Evolutionary conservation across 2,888 invertebrate species (phyloP), one percentile per base, ranked within the genome.

Genomic region (Willowsia nigromaculata): DNA sequence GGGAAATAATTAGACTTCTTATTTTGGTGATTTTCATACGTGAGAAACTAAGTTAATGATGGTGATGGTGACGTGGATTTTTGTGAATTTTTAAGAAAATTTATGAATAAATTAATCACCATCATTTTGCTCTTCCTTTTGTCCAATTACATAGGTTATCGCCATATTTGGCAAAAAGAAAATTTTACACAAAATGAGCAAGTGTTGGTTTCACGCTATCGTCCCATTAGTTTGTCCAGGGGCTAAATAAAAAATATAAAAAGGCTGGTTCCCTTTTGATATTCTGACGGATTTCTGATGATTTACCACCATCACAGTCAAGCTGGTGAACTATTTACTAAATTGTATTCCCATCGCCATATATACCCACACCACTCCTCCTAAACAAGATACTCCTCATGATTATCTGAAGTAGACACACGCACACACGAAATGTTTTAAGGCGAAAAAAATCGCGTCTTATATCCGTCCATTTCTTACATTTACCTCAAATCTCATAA

Each of bases 71-170:
- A 13, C 15, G n/a, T 74, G 13, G n/a, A n/a, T n/a, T n/a, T 74
- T 25, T 50, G 18, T n/a, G 22, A 50, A 53, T 53, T 76, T 47
- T 47, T n/a, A 27, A 18, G 30, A 82, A 62, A 62, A 62, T 65
- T 81, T 81, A 65, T 82, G 82, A 82, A 82, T 82, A 65, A 82
- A 65, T 82, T 65, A 82, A 82, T 82, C 82, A n/a, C 65, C 59
- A 56, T 80, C 37, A 82, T 33, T 18, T 37, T 50, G 15, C 3
- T 33, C 13, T 27, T 76, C n/a, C 27, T 47, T 27, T 74, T 74
- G 0, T 43, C 25, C 43, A 43, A 43, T 74, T 74, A 74, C 71
- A 22, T 74, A n/a, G 1, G n/a, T 47, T 27, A 74, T 13, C 40
- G 1, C 76, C 76, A 50, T 76, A 76, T 76, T 76, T 50, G 76